A percentile compares a stretch with the other conserved stretches of the same genome.
phyloP scores from a whole-genome alignment of 1,140 invertebrate species.

The Ceratosolen fusciceps region DNA sequence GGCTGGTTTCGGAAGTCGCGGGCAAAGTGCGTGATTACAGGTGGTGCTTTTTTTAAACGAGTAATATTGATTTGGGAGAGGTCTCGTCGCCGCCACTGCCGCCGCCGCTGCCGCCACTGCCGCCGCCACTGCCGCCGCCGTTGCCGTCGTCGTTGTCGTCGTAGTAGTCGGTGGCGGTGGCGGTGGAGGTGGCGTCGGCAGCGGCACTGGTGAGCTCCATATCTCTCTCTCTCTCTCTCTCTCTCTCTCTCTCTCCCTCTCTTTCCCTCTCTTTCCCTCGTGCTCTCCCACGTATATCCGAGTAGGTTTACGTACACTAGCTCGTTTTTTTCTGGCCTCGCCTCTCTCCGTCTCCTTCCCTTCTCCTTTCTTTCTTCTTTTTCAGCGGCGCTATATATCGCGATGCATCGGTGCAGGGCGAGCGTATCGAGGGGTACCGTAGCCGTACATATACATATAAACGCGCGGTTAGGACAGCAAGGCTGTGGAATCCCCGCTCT shows the following conservation, averaged over 20 bases:
- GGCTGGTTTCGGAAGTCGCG: slow-evolving; percentile 12
- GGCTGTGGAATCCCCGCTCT: slow-evolving; percentile 54
- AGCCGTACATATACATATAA: neutral
- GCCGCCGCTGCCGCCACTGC: neutral
- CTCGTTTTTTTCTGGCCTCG: slow-evolving; percentile 3
- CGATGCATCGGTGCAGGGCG: slow-evolving; percentile 66
- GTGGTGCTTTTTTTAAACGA: slow-evolving; percentile 66
- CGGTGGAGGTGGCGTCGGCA: too few relatives aligned
- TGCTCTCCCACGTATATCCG: neutral
- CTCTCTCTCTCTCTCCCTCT: neutral
- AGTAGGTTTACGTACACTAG: neutral
- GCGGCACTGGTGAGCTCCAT: neutral
- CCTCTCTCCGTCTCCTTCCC: neutral
- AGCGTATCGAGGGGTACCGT: slow-evolving; percentile 60
- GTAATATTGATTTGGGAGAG: slow-evolving; percentile 72
- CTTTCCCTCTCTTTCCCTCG: neutral
- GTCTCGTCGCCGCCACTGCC: slow-evolving; percentile 64
- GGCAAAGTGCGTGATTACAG: slow-evolving; percentile 58
- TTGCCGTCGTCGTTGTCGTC: too few relatives aligned
- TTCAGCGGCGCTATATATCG: slow-evolving; percentile 25
- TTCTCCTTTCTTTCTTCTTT: slow-evolving; percentile 1
- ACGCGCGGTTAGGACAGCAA: neutral
- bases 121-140: too few relatives aligned
- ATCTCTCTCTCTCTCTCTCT: slow-evolving; percentile 2
- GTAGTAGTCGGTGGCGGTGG: too few relatives aligned